Conservation (phyloP, 92 coral and sea anemone genomes). For the Actinostola sp. region DNA sequence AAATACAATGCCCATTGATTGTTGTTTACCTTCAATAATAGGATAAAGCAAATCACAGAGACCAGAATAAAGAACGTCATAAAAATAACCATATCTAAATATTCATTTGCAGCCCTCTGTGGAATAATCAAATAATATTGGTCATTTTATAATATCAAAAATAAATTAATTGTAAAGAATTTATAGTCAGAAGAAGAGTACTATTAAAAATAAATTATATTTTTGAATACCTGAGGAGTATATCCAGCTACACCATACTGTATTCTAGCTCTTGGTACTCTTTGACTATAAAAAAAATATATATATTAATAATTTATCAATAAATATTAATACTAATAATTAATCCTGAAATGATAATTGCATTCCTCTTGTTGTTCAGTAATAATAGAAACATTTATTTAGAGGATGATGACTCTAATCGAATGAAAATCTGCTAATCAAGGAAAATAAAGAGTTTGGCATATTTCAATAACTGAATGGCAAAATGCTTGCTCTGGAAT, state of each 20-base stretch:
- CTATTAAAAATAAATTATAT: background rate
- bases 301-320: too few species aligned
- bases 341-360: too few species aligned
- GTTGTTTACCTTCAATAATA: conserved; percentile 90
- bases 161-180: background rate
- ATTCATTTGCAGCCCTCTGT: conserved; percentile 93
- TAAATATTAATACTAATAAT: too few species aligned
- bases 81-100: conserved; percentile 96
- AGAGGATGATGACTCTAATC: too few species aligned
- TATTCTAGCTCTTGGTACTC: conserved; percentile 83
- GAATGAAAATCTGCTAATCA: too few species aligned
- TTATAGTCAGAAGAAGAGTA: background rate
- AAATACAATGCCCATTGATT: too few species aligned
- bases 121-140: too few species aligned
- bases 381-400: too few species aligned
- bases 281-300: conserved; percentile 40
- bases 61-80: conserved; percentile 97
- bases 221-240: conserved; percentile 84
- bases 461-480: too few species aligned
- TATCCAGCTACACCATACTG: conserved; percentile 77
- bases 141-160: background rate
- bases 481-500: too few species aligned
- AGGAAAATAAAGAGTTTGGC: too few species aligned
- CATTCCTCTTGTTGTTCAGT: too few species aligned
- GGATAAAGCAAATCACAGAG: conserved; percentile 84